Percentiles rank a stretch among this genome's conserved stretches.
These are phyloP conservation scores for Vombatus ursinus DNA, from an alignment of 2,113 vertebrate species.

Conservation along the genomic window DNA sequence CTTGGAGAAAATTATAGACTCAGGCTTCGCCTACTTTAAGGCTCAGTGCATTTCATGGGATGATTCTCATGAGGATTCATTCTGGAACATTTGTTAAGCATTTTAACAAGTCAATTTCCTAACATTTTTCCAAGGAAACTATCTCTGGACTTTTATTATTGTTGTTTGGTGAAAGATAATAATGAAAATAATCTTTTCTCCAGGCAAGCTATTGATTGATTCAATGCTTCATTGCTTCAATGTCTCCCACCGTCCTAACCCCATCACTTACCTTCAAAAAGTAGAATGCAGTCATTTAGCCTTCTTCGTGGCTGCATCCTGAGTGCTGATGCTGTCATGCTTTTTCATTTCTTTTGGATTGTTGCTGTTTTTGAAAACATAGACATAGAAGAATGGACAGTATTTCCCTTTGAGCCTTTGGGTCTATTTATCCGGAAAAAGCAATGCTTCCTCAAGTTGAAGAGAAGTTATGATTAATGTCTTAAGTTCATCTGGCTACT, in stretches of 20 bases:
- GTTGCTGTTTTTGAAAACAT: slow-evolving; percentile 10
- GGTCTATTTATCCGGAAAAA: slow-evolving; percentile 13
- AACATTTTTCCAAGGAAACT: slow-evolving; percentile 55
- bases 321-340: background rate
- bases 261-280: background rate
- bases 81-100: slow-evolving; percentile 47
- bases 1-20: slow-evolving; percentile 17
- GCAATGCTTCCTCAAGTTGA: background rate
- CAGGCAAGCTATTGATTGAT: background rate
- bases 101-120: slow-evolving; percentile 33
- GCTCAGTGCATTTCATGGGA: slow-evolving; percentile 31
- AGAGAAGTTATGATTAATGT: slow-evolving; percentile 18
- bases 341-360: slow-evolving; percentile 18
- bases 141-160: slow-evolving; percentile 23
- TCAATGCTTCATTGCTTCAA: background rate
- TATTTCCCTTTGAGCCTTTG: slow-evolving; percentile 11
- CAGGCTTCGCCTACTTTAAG: slow-evolving; percentile 23
- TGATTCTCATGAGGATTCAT: slow-evolving; percentile 50
- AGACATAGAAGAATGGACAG: background rate
- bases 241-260: background rate
- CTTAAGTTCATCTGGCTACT: background rate
- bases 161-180: background rate
- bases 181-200: background rate
- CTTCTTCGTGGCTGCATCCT: background rate
- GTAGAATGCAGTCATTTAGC: background rate